phyloP scores from a whole-genome alignment of 1,140 invertebrate genomes.

The Araneus ventricosus region DNA sequence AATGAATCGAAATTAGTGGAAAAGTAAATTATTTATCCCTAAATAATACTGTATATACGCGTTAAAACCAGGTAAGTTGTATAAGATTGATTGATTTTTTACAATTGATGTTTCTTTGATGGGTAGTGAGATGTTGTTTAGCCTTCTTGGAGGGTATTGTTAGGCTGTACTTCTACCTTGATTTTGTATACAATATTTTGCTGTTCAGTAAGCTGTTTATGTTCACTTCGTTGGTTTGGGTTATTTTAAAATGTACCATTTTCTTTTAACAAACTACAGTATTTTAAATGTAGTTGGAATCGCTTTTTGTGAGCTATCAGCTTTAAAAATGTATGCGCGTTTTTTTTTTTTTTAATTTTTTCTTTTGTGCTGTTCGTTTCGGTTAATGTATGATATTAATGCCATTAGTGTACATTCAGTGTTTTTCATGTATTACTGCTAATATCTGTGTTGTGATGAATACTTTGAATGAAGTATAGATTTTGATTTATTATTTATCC shows the following conservation, averaged over 20 bases:
- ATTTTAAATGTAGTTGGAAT: background rate
- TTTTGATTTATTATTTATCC: background rate
- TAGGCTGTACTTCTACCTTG: conserved; percentile 52
- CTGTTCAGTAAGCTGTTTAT: background rate
- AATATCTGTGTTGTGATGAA: background rate
- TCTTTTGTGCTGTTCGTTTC: background rate
- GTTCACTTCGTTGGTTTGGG: background rate
- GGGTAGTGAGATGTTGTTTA: background rate
- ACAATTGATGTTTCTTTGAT: background rate
- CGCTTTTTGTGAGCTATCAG: background rate
- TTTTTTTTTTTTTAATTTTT: background rate
- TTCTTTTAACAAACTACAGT: background rate
- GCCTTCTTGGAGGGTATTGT: conserved; percentile 64
- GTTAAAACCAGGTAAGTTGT: conserved; percentile 26
- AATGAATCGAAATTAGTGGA: background rate
- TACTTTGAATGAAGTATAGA: background rate
- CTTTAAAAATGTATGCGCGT: background rate
- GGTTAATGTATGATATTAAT: background rate
- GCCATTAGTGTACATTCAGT: background rate
- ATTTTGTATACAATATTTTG: conserved; percentile 10
- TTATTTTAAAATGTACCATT: background rate
- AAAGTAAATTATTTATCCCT: background rate
- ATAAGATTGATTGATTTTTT: background rate
- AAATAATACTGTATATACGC: conserved; percentile 8
- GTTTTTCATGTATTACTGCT: background rate